Base-by-base conservation (phyloP, 2,113 vertebrate genomes). In the Xyliphius kryptos region DNA sequence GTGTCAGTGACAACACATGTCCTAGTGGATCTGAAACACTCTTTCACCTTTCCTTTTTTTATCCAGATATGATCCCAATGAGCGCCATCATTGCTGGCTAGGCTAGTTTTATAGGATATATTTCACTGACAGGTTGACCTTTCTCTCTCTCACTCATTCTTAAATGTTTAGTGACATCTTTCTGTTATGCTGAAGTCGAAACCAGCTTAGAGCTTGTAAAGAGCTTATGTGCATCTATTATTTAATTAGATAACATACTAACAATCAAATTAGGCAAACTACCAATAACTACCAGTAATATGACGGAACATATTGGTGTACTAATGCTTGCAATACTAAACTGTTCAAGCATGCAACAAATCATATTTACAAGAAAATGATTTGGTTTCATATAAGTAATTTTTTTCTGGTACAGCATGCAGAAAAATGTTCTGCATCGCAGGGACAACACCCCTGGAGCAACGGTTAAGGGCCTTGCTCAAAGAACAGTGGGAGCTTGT, bases 101-200 rank as follows among this genome's bases (percentile, higher is more conserved):
- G 43, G 40, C 56, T 58, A 26, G 56, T 26, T 58, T 58, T 58
- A 58, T 44, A 16, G 40, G 20, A 12, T 20, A 58, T 58, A 58
- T 44, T 58, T 58, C 56, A 58, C 40, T 44, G 40, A 15, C 56
- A 58, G 38, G 20, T 44, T 58, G 56, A 58, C 56, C 56, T 58
- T 58, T 58, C 44, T 57, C 56, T 22, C 38, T 44, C 40, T 44
- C 37, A 19, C 36, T 7, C 16, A 14, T 1, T 20, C 36, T 21
- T 20, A 44, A 19, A 15, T 58, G 7, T 44, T 40, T 44, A 8
- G 13, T 56, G 16, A n/a, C 21, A 6, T 41, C 17, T 56, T 56
- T 56, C 37, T 56, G 40, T 56, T 43, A 13, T 43, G 10, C 37
- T 21, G 17, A 56, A 43, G 19, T 11, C 16, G 9, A 56, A 56